These are phyloP conservation scores for Gymnoscopelus braueri DNA, from an alignment of 2,797 vertebrate genomes.

Conservation along the genomic window DNA sequence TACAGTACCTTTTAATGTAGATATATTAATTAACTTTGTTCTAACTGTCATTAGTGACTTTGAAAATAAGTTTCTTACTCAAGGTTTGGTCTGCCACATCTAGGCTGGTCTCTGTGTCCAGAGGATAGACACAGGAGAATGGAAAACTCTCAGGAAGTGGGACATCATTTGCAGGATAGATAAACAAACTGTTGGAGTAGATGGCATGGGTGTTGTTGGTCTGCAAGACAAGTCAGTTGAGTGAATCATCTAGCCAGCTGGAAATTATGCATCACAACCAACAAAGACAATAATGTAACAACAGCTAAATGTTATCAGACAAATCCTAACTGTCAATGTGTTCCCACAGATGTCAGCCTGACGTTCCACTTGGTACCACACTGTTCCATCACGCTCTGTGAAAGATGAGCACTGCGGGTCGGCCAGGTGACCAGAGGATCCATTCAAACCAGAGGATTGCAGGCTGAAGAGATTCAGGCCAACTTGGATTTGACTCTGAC, in stretches of 20 bases:
- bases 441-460: constrained; percentile 11
- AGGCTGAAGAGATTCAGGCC: constrained; percentile 10
- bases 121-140: constrained; percentile 69
- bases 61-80: constrained; percentile 42
- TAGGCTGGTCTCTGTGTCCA: constrained; percentile 68
- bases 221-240: no score
- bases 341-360: no score
- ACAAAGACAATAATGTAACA: background rate
- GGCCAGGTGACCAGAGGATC: constrained; percentile 5
- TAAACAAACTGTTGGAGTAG: constrained; percentile 21
- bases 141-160: constrained; percentile 70
- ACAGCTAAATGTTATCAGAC: background rate
- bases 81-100: constrained; percentile 57
- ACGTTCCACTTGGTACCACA: no score
- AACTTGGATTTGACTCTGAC: constrained; percentile 13
- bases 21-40: no score
- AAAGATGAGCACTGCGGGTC: no score
- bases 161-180: constrained; percentile 53
- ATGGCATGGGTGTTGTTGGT: no score
- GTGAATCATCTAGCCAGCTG: no score
- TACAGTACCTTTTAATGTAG: no score
- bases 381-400: no score
- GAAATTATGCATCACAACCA: no score
- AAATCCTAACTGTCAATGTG: no score
- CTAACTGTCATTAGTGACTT: no score